Percentiles rank a stretch among this genome's conserved stretches.
Evolutionary conservation across 2,888 invertebrate genomes (phyloP).

Genomic region (Terebella lapidaria): DNA sequence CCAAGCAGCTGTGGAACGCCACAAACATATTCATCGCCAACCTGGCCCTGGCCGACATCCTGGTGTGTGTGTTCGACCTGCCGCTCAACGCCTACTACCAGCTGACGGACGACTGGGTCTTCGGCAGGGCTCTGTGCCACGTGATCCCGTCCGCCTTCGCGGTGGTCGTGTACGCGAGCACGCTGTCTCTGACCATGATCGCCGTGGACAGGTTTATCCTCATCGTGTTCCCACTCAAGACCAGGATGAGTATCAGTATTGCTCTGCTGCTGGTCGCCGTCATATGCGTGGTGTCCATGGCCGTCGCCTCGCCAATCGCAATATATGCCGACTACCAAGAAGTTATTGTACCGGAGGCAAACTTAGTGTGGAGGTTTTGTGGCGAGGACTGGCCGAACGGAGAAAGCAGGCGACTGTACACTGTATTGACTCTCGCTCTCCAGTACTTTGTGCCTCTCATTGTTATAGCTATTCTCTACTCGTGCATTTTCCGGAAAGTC

Average conservation of each 20-base stretch:
- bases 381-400: constrained; percentile 39
- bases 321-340: constrained; percentile 56
- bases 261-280: constrained; percentile 36
- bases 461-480: constrained; percentile 40
- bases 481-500: constrained; percentile 38
- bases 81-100: constrained; percentile 50
- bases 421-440: constrained; percentile 35
- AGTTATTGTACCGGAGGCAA: constrained; percentile 29
- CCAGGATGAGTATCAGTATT: constrained; percentile 34
- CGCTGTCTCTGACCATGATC: constrained; percentile 46
- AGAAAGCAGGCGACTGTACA: constrained; percentile 33
- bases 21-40: constrained; percentile 50
- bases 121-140: constrained; percentile 43
- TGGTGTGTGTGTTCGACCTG: constrained; percentile 45
- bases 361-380: constrained; percentile 33
- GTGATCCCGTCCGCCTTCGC: constrained; percentile 44
- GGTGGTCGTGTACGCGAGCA: constrained; percentile 46
- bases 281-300: constrained; percentile 36
- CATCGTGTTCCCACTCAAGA: constrained; percentile 41
- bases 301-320: constrained; percentile 56
- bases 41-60: constrained; percentile 46
- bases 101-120: constrained; percentile 45
- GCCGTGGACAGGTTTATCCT: constrained; percentile 49
- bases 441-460: constrained; percentile 45
- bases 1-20: constrained; percentile 42